phyloP scores from a whole-genome alignment of 2,888 invertebrate genomes.

The Agrilus cyanescens region DNA sequence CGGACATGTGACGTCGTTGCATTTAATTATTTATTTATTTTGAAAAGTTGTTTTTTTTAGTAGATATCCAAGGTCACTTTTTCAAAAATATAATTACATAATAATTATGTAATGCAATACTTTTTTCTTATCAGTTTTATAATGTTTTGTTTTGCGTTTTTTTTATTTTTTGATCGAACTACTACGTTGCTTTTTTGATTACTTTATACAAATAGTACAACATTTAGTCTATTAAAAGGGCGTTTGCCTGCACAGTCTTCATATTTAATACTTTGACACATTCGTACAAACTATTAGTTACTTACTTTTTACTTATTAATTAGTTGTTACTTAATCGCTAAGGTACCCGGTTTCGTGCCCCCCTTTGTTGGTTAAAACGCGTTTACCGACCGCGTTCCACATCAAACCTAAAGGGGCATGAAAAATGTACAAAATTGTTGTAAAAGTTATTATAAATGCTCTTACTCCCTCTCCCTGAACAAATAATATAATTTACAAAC shows the following conservation, averaged over 20 bases:
- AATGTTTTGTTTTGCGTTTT: conserved; percentile 6
- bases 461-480: too few species aligned
- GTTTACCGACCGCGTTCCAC: too few species aligned
- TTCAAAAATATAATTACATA: conserved; percentile 36
- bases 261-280: conserved; percentile 38
- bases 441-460: too few species aligned
- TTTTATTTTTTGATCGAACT: conserved; percentile 27
- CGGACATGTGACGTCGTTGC: conserved; percentile 22
- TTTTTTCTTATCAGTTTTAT: conserved; percentile 22
- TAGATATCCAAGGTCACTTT: conserved; percentile 36
- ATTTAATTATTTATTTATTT: conserved; percentile 21
- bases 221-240: conserved; percentile 34
- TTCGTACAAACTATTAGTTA: conserved; percentile 29
- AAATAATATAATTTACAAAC: too few species aligned
- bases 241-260: conserved; percentile 37
- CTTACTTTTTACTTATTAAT: too few species aligned
- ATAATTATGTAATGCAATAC: conserved; percentile 34
- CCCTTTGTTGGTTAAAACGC: too few species aligned
- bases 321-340: too few species aligned
- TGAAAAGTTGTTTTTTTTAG: conserved; percentile 25
- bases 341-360: too few species aligned
- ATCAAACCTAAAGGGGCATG: too few species aligned
- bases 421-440: too few species aligned
- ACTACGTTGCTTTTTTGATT: conserved; percentile 24
- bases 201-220: conserved; percentile 29